These are phyloP conservation scores for Hyppa rectilinea DNA, from an alignment of 2,888 invertebrate genomes.

Conservation along the genomic window DNA sequence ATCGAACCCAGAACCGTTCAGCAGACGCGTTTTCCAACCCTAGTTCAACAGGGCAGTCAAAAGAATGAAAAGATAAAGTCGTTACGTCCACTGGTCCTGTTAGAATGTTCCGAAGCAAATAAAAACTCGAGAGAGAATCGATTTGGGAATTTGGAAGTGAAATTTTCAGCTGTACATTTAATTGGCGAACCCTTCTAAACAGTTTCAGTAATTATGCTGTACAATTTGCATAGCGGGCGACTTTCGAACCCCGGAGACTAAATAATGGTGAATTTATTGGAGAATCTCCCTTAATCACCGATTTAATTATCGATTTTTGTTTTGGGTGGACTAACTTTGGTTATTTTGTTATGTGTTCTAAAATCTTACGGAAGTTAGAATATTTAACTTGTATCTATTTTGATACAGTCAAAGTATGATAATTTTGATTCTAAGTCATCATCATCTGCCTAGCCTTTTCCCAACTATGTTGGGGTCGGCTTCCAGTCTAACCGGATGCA, in stretches of 20 bases:
- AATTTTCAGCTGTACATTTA: slow-evolving; percentile 81
- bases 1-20: no score
- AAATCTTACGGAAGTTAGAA: no score
- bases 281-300: slow-evolving; percentile 50
- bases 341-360: slow-evolving; percentile 6
- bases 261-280: slow-evolving; percentile 53
- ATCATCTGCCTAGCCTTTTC: no score
- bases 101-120: slow-evolving; percentile 53
- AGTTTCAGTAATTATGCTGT: slow-evolving; percentile 80
- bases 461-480: no score
- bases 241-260: slow-evolving; percentile 55
- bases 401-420: no score
- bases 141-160: slow-evolving; percentile 82
- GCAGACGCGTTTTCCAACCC: no score
- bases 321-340: slow-evolving; percentile 20
- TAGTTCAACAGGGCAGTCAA: no score
- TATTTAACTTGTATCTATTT: no score
- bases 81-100: slow-evolving; percentile 8
- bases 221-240: slow-evolving; percentile 80
- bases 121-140: slow-evolving; percentile 60
- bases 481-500: no score
- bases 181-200: slow-evolving; percentile 83
- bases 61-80: slow-evolving; percentile 42
- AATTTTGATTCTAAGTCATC: no score
- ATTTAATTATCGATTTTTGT: slow-evolving; percentile 57